Evolutionary conservation across 2,888 invertebrate species (phyloP).

Genomic region (Rhogogaster chlorosoma): DNA sequence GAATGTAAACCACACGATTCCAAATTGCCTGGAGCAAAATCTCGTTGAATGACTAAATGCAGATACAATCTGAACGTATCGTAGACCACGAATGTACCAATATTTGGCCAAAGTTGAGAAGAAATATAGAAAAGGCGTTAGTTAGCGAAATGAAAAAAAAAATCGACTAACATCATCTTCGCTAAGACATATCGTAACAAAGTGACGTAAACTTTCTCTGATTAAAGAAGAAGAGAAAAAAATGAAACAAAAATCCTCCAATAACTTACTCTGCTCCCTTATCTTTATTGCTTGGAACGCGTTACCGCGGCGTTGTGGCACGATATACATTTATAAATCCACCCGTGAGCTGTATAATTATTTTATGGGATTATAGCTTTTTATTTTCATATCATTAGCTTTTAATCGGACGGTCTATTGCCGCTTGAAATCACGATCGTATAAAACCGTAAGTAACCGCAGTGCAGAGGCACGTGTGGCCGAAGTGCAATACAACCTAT

Average conservation of each 20-base stretch:
- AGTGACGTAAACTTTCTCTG: background rate
- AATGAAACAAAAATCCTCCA: background rate
- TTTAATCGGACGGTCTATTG: background rate
- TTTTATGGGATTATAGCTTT: background rate
- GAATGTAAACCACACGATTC: conserved; percentile 32
- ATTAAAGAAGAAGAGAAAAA: background rate
- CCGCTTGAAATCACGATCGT: too few relatives aligned
- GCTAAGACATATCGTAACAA: background rate
- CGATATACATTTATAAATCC: conserved; percentile 15
- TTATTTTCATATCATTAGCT: background rate
- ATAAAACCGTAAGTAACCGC: background rate
- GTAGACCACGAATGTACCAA: background rate
- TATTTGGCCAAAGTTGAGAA: background rate
- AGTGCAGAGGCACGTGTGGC: conserved; percentile 18
- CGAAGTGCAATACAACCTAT: background rate
- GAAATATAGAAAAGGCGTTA: background rate
- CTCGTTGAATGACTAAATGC: background rate
- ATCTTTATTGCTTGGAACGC: conserved; percentile 15
- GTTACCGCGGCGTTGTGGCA: background rate
- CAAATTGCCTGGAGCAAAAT: conserved; percentile 26
- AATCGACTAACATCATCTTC: background rate
- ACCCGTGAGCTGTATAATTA: conserved; percentile 3
- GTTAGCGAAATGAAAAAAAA: background rate
- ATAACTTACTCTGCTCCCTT: background rate
- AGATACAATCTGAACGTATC: background rate